Base-by-base conservation (phyloP, 2,113 vertebrate genomes). In the Cygnus atratus region DNA sequence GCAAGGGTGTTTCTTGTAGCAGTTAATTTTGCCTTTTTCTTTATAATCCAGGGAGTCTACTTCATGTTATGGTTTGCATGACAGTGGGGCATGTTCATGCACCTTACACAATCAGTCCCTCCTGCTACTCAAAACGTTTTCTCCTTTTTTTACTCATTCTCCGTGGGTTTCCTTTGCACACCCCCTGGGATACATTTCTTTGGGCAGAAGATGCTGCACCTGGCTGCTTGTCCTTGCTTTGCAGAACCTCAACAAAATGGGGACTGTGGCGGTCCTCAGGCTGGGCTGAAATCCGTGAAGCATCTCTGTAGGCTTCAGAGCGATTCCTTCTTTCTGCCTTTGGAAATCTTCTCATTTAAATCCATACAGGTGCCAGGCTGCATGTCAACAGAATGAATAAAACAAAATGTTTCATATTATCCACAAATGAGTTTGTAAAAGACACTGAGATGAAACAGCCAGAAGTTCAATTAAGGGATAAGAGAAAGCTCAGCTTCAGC, bases 401-500 rank as follows among this genome's bases (percentile, higher is more conserved):
- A 93, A 31, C 95, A 94, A 91, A 95, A 90, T 50, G 31, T 86
- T 88, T 68, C 72, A 2, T 29, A 22, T 86, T 86, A 37, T 22
- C 80, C 39, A 11, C 76, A 61, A 78, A 63, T 54, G 29, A n/a
- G 25, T 82, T 84, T 0, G 5, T 75, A 87, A 71, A 75, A 93
- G 84, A 59, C 24, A 7, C 88, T 0, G 39, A 95, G 80, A 87
- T 95, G 81, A 95, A 95, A 95, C 61, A 70, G 68, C 65, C 87
- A 81, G 41, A 54, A 84, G 88, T 87, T 87, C 88, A 95, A 94
- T 93, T 93, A 93, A 67, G 19, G 84, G 68, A 88, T 86, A 65
- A 94, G 90, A 92, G 80, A 79, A 41, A 89, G 88, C 88, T 91
- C 59, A 61, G 90, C 87, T 95, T 94, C 52, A 54, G 89, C 87